Conservation (phyloP, 2,888 invertebrate genomes). For the Andricus curvator region DNA sequence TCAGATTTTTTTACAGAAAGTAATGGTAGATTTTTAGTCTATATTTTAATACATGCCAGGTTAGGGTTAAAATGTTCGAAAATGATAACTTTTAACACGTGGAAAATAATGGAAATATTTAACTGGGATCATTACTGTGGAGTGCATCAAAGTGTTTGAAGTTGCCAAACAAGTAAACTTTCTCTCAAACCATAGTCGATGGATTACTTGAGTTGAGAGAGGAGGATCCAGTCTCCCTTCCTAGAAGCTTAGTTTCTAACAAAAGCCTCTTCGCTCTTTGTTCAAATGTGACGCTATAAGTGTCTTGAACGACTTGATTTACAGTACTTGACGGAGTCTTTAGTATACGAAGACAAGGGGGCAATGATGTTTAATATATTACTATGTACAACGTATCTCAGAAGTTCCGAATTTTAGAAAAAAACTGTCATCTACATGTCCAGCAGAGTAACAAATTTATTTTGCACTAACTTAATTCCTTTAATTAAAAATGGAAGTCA, state of each 20-base stretch:
- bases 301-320: constrained; percentile 15
- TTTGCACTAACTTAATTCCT: not conserved
- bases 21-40: too few relatives aligned
- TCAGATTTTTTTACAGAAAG: too few relatives aligned
- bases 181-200: constrained; percentile 13
- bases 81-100: not conserved
- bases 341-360: constrained; percentile 14
- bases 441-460: not conserved
- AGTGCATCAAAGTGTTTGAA: constrained; percentile 3
- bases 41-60: too few relatives aligned
- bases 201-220: constrained; percentile 28
- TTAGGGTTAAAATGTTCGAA: not conserved
- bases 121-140: not conserved
- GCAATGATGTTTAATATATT: constrained; percentile 21
- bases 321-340: constrained; percentile 21
- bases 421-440: not conserved
- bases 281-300: constrained; percentile 1
- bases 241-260: constrained; percentile 18
- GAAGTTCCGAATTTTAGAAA: constrained; percentile 2
- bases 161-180: constrained; percentile 8
- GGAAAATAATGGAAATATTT: not conserved
- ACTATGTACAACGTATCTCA: constrained; percentile 8
- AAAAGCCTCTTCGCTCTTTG: constrained; percentile 26
- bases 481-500: not conserved
- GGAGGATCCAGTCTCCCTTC: constrained; percentile 7